Conservation (phyloP, 2,888 invertebrate genomes). For the Drosophila subquinaria region DNA sequence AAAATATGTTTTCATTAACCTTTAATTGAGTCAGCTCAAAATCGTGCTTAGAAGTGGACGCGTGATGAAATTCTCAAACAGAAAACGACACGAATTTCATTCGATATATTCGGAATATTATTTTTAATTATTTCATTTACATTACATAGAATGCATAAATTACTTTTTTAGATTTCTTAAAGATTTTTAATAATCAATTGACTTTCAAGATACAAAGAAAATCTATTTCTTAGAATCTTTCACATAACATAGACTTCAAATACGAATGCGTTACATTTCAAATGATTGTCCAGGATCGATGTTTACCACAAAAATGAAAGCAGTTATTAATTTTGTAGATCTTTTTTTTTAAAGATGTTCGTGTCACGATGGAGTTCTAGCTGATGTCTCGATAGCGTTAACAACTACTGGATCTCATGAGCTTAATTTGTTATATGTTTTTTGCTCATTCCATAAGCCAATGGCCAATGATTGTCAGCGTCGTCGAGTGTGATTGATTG, state of each 20-base stretch:
- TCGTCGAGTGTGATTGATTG: constrained; percentile 69
- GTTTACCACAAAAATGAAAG: not conserved
- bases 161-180: too few relatives aligned
- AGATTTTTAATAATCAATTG: too few relatives aligned
- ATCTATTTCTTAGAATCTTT: too few relatives aligned
- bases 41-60: constrained; percentile 5
- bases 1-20: constrained; percentile 67
- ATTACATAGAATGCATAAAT: too few relatives aligned
- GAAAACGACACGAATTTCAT: not conserved
- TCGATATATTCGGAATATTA: not conserved
- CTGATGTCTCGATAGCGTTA: not conserved
- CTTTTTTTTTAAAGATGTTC: not conserved
- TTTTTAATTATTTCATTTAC: too few relatives aligned
- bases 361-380: constrained; percentile 3
- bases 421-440: constrained; percentile 9
- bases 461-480: constrained; percentile 61
- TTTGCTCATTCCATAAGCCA: constrained; percentile 43
- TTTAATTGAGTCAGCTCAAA: constrained; percentile 55
- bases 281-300: too few relatives aligned
- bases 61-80: not conserved
- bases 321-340: not conserved
- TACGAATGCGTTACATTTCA: too few relatives aligned
- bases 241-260: too few relatives aligned
- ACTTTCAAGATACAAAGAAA: too few relatives aligned
- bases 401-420: not conserved